Evolutionary conservation across 1,140 invertebrate species (phyloP).

Genomic region (Pomacea maculata): DNA sequence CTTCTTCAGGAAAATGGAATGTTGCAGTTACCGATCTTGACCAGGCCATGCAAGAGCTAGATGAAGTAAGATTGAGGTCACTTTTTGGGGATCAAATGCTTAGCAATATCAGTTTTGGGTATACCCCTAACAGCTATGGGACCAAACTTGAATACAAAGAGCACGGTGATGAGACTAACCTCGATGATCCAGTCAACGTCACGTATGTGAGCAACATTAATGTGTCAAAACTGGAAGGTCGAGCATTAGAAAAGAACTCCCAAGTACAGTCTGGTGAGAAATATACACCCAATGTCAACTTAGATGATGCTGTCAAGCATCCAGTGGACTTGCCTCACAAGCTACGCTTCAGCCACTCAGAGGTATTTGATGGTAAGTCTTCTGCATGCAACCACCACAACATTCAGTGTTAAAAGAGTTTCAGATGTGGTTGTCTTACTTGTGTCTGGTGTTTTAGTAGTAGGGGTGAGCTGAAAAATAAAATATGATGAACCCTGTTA

Average conservation of each 20-base stretch:
- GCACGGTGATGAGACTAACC: constrained; percentile 27
- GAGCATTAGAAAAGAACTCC: too few species aligned
- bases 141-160: constrained; percentile 2
- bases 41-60: constrained; percentile 51
- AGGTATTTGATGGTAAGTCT: constrained; percentile 54
- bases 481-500: too few species aligned
- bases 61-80: constrained; percentile 39
- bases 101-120: not conserved
- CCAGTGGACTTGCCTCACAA: constrained; percentile 42
- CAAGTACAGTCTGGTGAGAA: not conserved
- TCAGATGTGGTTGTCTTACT: not conserved
- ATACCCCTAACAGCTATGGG: not conserved
- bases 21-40: constrained; percentile 46
- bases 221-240: not conserved
- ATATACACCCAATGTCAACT: constrained; percentile 30
- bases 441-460: too few species aligned
- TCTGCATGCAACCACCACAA: not conserved
- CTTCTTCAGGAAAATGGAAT: not conserved
- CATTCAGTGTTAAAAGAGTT: not conserved
- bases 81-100: constrained; percentile 26
- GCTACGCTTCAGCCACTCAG: constrained; percentile 44
- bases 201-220: constrained; percentile 21
- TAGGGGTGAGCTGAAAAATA: too few species aligned
- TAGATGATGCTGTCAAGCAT: constrained; percentile 49
- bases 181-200: constrained; percentile 34